Conservation (phyloP, 2,113 vertebrate genomes). For the Antennarius striatus region DNA sequence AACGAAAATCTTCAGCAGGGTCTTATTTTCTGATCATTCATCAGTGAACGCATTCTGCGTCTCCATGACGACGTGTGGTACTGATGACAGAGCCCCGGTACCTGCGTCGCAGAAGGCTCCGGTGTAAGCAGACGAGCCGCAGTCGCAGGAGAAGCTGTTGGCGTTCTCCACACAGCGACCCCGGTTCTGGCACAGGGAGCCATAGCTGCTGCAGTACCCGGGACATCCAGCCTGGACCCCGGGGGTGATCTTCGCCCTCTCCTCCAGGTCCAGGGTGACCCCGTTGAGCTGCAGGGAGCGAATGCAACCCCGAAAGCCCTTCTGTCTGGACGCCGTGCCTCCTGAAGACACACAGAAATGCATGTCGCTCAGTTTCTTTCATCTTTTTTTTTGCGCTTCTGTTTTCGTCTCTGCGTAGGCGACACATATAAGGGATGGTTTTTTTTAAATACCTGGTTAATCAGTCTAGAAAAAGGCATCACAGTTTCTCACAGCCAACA, state of each 20-base stretch:
- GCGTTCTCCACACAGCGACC: constrained; percentile 86
- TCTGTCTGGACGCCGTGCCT: constrained; percentile 93
- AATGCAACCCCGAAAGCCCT: constrained; percentile 92
- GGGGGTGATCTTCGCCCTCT: constrained; percentile 88
- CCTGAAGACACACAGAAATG: constrained; percentile 72
- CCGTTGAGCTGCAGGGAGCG: constrained; percentile 91
- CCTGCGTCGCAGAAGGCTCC: constrained; percentile 91
- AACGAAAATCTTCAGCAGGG: too few relatives aligned
- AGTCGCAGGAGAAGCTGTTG: constrained; percentile 89
- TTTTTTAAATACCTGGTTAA: too few relatives aligned
- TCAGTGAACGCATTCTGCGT: too few relatives aligned
- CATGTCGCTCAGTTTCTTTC: neutral
- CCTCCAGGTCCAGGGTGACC: constrained; percentile 86
- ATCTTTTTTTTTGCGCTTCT: neutral
- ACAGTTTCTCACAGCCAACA: neutral
- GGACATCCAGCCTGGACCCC: constrained; percentile 89
- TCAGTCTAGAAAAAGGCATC: neutral
- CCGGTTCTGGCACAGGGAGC: constrained; percentile 86
- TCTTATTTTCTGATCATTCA: too few relatives aligned
- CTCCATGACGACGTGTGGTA: too few relatives aligned
- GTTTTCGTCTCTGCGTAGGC: neutral
- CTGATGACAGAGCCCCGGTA: constrained; percentile 30
- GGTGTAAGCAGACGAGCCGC: constrained; percentile 81
- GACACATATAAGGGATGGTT: neutral
- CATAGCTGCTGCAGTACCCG: constrained; percentile 94